Percentiles rank a stretch among this genome's conserved stretches.
These are phyloP conservation scores for Nibea coibor DNA, from an alignment of 2,113 vertebrate genomes.

Conservation along the genomic window DNA sequence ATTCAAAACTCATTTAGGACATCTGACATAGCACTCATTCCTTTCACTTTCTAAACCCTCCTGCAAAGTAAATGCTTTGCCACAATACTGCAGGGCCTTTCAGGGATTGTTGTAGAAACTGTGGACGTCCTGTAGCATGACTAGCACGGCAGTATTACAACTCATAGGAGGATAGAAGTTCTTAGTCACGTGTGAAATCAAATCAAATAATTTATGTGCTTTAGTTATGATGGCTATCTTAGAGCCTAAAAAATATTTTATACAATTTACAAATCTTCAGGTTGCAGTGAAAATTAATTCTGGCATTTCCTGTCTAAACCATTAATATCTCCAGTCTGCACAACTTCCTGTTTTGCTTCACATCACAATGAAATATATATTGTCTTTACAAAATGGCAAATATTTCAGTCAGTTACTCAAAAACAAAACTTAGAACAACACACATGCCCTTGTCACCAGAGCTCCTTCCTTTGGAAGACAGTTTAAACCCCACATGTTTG, in stretches of 20 bases:
- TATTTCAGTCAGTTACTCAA: not conserved
- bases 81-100: not conserved
- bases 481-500: not conserved
- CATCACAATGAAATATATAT: not conserved
- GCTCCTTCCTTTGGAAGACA: not conserved
- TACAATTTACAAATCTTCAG: not conserved
- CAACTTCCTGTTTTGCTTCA: not conserved
- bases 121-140: not conserved
- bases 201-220: not conserved
- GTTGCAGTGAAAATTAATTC: not conserved
- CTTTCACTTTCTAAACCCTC: conserved; percentile 52
- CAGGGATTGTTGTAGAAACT: not conserved
- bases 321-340: not conserved
- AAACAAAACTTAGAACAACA: conserved; percentile 4
- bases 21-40: conserved; percentile 2
- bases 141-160: not conserved
- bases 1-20: conserved; percentile 35
- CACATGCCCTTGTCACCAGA: not conserved
- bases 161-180: not conserved
- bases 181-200: too few species aligned
- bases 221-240: not conserved
- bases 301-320: not conserved
- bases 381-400: not conserved
- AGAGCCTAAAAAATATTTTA: not conserved
- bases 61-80: not conserved